phyloP scores from a whole-genome alignment of 2,797 vertebrate species.

The Xenentodon cancila region DNA sequence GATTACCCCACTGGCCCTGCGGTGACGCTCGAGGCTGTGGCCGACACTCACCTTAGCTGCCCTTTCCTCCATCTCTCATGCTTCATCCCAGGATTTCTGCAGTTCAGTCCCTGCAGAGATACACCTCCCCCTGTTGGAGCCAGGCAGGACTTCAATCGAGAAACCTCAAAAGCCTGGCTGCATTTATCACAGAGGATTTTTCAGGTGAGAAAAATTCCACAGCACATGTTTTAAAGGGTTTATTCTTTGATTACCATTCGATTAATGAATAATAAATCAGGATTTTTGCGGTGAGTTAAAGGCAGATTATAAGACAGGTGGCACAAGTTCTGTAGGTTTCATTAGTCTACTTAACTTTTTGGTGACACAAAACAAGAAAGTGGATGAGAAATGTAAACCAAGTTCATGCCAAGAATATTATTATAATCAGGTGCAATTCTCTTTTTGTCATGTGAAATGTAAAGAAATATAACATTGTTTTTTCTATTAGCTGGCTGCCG shows the following conservation, averaged over 20 bases:
- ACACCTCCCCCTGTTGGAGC: slow-evolving; percentile 71
- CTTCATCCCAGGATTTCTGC: slow-evolving; percentile 4
- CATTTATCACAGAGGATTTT: slow-evolving; percentile 5
- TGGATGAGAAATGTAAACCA: neutral
- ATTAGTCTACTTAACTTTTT: neutral
- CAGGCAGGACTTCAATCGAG: slow-evolving; percentile 34
- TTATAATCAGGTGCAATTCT: neutral
- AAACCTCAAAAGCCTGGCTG: slow-evolving; percentile 20
- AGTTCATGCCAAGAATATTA: neutral
- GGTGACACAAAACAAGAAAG: neutral
- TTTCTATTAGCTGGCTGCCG: slow-evolving; percentile 18
- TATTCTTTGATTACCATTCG: slow-evolving; percentile 14
- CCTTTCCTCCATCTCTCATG: slow-evolving; percentile 51
- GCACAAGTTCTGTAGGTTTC: neutral
- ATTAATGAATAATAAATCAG: slow-evolving; percentile 1
- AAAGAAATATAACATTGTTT: slow-evolving; percentile 29
- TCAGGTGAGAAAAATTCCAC: slow-evolving; percentile 12
- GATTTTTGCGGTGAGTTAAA: neutral
- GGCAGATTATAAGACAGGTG: neutral
- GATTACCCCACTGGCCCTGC: slow-evolving; percentile 62
- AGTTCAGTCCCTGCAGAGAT: slow-evolving; percentile 31
- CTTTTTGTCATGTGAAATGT: neutral
- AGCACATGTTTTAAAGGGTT: slow-evolving; percentile 14
- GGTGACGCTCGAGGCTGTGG: slow-evolving; percentile 59
- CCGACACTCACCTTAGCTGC: slow-evolving; percentile 77